Base-by-base conservation (phyloP, 1,140 invertebrate species). In the Nebria ingens region DNA sequence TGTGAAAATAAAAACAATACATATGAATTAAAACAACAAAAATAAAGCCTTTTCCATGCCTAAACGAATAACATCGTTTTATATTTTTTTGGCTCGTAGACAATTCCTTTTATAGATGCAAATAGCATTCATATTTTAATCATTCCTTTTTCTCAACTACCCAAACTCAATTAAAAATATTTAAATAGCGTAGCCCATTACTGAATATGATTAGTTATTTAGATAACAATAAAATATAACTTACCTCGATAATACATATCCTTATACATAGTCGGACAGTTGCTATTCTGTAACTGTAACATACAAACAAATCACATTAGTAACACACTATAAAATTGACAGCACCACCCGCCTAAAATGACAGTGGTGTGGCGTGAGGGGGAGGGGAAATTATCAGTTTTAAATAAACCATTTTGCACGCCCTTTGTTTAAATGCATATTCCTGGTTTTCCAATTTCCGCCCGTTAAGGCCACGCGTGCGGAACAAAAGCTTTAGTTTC, bases 181-280 rank as follows among this genome's bases (percentile, higher is more conserved):
- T n/a, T n/a, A n/a, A n/a, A n/a, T n/a, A n/a, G n/a, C n/a, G n/a
- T n/a, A n/a, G n/a, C n/a, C n/a, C n/a, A n/a, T n/a, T n/a, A n/a
- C n/a, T n/a, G n/a, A n/a, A n/a, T n/a, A n/a, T n/a, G n/a, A n/a
- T n/a, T n/a, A n/a, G n/a, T n/a, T n/a, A n/a, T n/a, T n/a, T n/a
- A n/a, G n/a, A n/a, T n/a, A 34, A 34, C n/a, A n/a, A 9, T 34
- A 45, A 17, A 11, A 45, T 63, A 59, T 59, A 40, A 58, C 53
- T 73, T 76, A 82, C 79, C 79, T 80, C 73, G 80, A 68, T 85
- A 85, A 62, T 81, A 81, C 78, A 82, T 83, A 64, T 85, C 80
- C 71, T 80, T 82, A 61, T 81, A 79, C 83, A 85, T 85, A 57
- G 80, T 79, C 38, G 82, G 81, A 72, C 82, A 85, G 63, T 77